phyloP scores from a whole-genome alignment of 2,888 invertebrate genomes.

The Macropis europaea region DNA sequence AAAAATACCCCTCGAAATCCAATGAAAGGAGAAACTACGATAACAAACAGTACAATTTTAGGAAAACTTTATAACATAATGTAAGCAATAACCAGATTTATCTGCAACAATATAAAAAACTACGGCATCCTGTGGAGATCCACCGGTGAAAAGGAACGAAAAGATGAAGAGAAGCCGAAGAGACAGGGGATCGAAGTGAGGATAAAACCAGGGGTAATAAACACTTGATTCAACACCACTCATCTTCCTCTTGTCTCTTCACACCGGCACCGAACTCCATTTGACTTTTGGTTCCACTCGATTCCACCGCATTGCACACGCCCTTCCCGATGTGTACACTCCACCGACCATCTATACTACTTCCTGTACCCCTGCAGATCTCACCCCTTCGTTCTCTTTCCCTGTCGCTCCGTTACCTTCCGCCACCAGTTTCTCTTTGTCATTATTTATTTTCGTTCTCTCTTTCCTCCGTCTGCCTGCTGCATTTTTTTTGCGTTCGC shows the following conservation, averaged over 20 bases:
- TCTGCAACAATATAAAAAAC: no score
- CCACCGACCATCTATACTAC: conserved; percentile 45
- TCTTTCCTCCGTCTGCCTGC: background rate
- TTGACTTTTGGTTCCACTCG: conserved; percentile 72
- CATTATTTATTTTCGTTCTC: conserved; percentile 4
- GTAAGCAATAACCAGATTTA: no score
- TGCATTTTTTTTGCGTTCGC: background rate
- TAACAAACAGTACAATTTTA: no score
- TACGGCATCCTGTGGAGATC: no score
- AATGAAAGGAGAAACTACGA: no score
- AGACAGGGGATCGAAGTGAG: conserved; percentile 3
- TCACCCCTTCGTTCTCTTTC: conserved; percentile 6
- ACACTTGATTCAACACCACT: conserved; percentile 55
- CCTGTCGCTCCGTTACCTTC: background rate
- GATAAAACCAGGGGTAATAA: conserved; percentile 36
- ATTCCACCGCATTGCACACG: conserved; percentile 76
- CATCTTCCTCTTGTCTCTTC: conserved; percentile 51
- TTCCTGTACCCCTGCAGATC: conserved; percentile 23
- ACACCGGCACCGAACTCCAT: conserved; percentile 53
- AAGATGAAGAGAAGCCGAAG: conserved; percentile 7
- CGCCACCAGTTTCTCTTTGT: conserved; percentile 24
- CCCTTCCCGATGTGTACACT: conserved; percentile 56
- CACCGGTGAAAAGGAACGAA: background rate
- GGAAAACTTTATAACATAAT: no score
- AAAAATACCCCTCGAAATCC: no score